These are phyloP conservation scores for Sebastiscus albofasciatus DNA, from an alignment of 2,797 vertebrate genomes.

Conservation along the genomic window DNA sequence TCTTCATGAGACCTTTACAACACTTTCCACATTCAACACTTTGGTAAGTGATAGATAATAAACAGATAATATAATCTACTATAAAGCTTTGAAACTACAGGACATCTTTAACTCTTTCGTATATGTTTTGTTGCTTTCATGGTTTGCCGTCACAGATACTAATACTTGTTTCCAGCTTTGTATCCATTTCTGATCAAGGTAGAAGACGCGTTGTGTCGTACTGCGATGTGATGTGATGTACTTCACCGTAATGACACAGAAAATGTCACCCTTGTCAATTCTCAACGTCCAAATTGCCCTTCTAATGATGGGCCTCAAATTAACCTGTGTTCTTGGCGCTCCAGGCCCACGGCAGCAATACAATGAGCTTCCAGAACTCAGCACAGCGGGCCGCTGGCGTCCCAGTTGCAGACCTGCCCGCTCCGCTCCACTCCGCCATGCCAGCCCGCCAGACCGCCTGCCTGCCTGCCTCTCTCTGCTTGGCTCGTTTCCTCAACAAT, in stretches of 20 bases:
- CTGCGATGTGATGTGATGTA: not conserved
- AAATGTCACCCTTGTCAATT: conserved; percentile 46
- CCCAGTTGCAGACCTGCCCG: conserved; percentile 43
- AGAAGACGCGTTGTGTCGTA: not conserved
- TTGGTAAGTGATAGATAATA: not conserved
- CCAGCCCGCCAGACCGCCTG: conserved; percentile 17
- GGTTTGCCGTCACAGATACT: not conserved
- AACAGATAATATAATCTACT: not conserved
- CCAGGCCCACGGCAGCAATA: conserved; percentile 39
- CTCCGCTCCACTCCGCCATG: not conserved
- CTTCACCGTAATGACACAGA: conserved; percentile 23
- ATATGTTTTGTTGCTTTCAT: not conserved
- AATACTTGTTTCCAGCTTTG: not conserved
- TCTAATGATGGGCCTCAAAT: conserved; percentile 64
- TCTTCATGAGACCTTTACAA: not conserved
- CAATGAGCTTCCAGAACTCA: conserved; percentile 60
- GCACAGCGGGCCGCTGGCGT: conserved; percentile 42
- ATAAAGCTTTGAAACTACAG: not conserved
- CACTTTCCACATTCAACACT: not conserved
- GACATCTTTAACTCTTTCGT: too few species aligned
- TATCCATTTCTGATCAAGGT: not conserved
- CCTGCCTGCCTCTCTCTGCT: conserved; percentile 33
- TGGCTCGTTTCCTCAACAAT: conserved; percentile 57
- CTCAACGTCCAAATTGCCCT: conserved; percentile 48
- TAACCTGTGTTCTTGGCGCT: conserved; percentile 52